phyloP scores from a whole-genome alignment of 2,888 invertebrate species.

The Epinotia ramella region DNA sequence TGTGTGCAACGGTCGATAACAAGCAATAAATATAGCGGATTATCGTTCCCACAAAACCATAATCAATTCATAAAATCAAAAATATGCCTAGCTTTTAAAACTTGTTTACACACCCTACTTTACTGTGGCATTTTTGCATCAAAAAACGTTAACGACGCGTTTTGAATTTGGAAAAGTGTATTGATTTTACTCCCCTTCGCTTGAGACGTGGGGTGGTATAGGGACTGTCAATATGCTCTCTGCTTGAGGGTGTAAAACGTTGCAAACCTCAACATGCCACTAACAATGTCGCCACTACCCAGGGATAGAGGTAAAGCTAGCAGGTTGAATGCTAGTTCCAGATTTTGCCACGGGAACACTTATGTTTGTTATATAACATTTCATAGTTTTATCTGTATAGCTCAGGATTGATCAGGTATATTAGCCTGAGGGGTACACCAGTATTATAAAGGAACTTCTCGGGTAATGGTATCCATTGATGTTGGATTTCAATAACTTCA shows the following conservation, averaged over 20 bases:
- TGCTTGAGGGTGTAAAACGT: constrained; percentile 50
- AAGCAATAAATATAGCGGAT: too few relatives aligned
- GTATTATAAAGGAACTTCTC: background rate
- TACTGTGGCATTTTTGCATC: constrained; percentile 54
- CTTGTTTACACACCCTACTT: constrained; percentile 36
- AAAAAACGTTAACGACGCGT: constrained; percentile 69
- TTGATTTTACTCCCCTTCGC: constrained; percentile 68
- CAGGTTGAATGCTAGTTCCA: background rate
- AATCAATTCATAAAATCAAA: constrained; percentile 27
- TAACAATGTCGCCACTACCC: constrained; percentile 1
- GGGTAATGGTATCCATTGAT: background rate
- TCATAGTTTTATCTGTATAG: constrained; percentile 28
- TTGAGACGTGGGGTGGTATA: constrained; percentile 57
- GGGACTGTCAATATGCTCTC: constrained; percentile 60
- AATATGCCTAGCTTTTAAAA: constrained; percentile 28
- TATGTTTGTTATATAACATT: constrained; percentile 27
- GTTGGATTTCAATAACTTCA: background rate
- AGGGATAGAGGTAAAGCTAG: background rate
- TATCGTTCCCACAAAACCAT: background rate
- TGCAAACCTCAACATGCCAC: background rate
- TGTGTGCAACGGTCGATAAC: too few relatives aligned
- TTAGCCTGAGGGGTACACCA: background rate
- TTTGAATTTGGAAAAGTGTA: constrained; percentile 77
- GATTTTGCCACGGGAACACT: background rate
- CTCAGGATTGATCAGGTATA: constrained; percentile 21